Evolutionary conservation across 2,797 vertebrate species (phyloP), one percentile per base, ranked within the genome.

Genomic region (Hemitrygon akajei): DNA sequence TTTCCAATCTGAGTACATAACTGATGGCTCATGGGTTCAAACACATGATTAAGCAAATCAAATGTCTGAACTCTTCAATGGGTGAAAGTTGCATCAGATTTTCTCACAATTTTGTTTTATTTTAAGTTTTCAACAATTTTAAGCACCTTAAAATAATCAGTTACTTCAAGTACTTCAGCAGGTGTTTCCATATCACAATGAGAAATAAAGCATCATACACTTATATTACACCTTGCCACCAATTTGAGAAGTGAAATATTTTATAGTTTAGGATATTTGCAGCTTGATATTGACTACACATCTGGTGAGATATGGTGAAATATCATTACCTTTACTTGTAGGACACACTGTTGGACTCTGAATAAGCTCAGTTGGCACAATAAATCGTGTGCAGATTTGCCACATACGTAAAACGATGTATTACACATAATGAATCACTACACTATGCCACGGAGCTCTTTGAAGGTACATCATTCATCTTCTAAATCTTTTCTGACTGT

Each of bases 201-300:
- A 71, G 34, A 91, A 91, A 89, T n/a, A 69, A 34, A 75, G 14
- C 3, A 76, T 47, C 10, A 30, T 30, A 76, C 12, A 27, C 91
- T 16, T 56, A 93, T 76, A 25, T 58, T 11, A 30, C 25, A 30
- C 12, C 63, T 69, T 37, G 86, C 18, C 9, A 69, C 63, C 63
- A 69, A 89, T 69, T 89, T 89, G n/a, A 89, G n/a, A 89, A 69
- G 16, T 76, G 71, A 93, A 76, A 93, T 12, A 92, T 47, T 73
- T 92, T 71, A 27, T 47, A 40, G 12, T 92, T 92, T 37, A 18
- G 58, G 30, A 87, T 63, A 14, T 16, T 92, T 18, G 3, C 66
- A 91, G 60, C n/a, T 71, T 91, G 34, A 40, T 73, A 10, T 25
- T 63, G 30, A n/a, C 1, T 9, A 20, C 30, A 87, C 66, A 71